phyloP scores from a whole-genome alignment of 2,113 vertebrate genomes.

The Phaethornis superciliosus region DNA sequence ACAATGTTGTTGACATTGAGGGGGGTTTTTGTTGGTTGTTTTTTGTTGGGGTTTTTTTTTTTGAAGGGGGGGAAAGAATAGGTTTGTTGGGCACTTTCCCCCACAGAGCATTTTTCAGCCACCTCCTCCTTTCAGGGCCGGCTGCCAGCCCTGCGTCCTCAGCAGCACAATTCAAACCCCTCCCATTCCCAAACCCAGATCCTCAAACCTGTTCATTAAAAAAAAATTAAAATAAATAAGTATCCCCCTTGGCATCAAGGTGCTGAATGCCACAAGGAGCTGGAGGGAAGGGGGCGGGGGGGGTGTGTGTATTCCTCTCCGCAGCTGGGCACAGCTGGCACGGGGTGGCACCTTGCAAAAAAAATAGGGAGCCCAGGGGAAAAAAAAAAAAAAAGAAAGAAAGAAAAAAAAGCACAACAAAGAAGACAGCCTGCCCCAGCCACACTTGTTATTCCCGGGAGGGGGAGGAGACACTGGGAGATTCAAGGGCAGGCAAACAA shows the following conservation, averaged over 20 bases:
- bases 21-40: too few species aligned
- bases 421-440: constrained; percentile 7
- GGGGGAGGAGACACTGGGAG: constrained; percentile 54
- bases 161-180: neutral
- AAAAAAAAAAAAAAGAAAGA: neutral
- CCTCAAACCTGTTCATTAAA: neutral
- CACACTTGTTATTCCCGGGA: constrained; percentile 61
- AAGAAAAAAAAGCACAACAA: constrained; percentile 16
- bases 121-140: constrained; percentile 5
- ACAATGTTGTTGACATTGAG: neutral
- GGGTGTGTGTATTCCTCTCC: neutral
- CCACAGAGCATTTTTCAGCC: constrained; percentile 51
- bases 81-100: neutral
- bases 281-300: neutral
- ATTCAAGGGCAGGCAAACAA: constrained; percentile 73
- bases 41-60: neutral
- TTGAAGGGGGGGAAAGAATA: neutral
- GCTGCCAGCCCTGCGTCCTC: neutral
- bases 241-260: neutral
- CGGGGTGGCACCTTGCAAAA: constrained; percentile 70
- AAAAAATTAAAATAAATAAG: rapidly evolving
- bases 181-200: too few species aligned
- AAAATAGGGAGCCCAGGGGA: neutral
- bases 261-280: neutral
- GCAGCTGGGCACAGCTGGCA: constrained; percentile 35